These are phyloP conservation scores for Buathra laborator DNA, from an alignment of 2,888 invertebrate species.

Conservation along the genomic window DNA sequence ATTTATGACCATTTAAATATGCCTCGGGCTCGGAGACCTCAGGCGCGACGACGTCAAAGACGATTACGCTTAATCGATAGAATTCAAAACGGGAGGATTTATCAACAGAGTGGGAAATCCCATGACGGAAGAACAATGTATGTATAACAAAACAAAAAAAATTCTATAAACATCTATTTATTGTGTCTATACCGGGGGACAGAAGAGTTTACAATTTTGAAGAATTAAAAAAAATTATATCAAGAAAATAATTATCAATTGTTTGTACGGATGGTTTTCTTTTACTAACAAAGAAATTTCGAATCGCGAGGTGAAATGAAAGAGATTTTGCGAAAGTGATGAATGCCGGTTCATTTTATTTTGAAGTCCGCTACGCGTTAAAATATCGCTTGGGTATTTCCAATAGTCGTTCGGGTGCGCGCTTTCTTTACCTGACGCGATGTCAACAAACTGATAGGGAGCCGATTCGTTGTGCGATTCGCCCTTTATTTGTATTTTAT, in stretches of 20 bases:
- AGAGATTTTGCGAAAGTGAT: not conserved
- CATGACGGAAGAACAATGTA: constrained; percentile 8
- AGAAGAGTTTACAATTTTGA: not conserved
- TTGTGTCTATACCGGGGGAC: not conserved
- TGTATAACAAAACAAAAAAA: not conserved
- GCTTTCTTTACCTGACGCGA: not conserved
- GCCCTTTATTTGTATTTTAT: not conserved
- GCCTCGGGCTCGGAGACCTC: not conserved
- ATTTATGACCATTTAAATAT: not conserved
- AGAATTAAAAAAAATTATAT: not conserved
- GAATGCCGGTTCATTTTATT: not conserved
- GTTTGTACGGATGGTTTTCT: too few species aligned
- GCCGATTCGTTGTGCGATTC: not conserved
- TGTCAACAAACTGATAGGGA: not conserved
- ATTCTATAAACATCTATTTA: not conserved
- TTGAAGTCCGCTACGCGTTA: not conserved
- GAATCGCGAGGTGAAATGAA: not conserved
- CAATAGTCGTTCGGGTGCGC: not conserved
- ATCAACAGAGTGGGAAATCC: not conserved
- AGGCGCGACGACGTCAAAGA: not conserved
- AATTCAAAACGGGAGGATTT: not conserved
- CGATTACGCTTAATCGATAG: not conserved
- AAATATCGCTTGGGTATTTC: not conserved
- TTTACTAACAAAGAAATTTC: not conserved
- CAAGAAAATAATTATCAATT: too few species aligned